Conservation (phyloP, 53 echinoderm and acorn worm species). For the Paracentrotus lividus region DNA sequence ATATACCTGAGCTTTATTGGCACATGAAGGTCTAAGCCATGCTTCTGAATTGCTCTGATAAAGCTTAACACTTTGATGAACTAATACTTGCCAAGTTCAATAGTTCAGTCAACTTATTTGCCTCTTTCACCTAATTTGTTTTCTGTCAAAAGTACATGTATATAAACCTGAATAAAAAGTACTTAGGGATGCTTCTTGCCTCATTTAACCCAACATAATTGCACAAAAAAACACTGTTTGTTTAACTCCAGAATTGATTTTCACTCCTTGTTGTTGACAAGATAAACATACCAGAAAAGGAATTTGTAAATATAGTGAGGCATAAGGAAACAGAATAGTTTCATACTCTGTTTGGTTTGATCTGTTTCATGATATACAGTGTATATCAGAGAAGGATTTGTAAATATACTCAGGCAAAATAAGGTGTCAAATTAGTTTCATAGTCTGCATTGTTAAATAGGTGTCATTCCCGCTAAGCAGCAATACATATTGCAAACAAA, state of each 20-base stretch:
- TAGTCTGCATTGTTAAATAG: too few species aligned
- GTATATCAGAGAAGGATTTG: too few species aligned
- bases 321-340: background rate
- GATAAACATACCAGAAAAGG: background rate
- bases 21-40: slow-evolving; percentile 6
- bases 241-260: background rate
- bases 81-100: slow-evolving; percentile 42
- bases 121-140: slow-evolving; percentile 15
- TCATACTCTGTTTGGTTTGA: background rate
- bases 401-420: too few species aligned
- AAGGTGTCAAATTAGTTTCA: too few species aligned
- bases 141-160: slow-evolving; percentile 28
- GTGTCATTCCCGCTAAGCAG: too few species aligned
- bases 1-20: slow-evolving; percentile 13
- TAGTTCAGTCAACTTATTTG: slow-evolving; percentile 3
- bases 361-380: background rate
- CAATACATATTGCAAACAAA: too few species aligned
- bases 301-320: background rate
- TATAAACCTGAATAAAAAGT: background rate
- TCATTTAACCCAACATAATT: background rate
- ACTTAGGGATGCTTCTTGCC: background rate
- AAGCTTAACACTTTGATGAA: background rate
- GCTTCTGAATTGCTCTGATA: background rate
- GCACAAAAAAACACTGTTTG: background rate
- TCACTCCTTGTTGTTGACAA: slow-evolving; percentile 28